Percentiles rank a stretch among this genome's conserved stretches.
Evolutionary conservation across 2,888 invertebrate genomes (phyloP).

Genomic region (Pseudolycoriella hygida): DNA sequence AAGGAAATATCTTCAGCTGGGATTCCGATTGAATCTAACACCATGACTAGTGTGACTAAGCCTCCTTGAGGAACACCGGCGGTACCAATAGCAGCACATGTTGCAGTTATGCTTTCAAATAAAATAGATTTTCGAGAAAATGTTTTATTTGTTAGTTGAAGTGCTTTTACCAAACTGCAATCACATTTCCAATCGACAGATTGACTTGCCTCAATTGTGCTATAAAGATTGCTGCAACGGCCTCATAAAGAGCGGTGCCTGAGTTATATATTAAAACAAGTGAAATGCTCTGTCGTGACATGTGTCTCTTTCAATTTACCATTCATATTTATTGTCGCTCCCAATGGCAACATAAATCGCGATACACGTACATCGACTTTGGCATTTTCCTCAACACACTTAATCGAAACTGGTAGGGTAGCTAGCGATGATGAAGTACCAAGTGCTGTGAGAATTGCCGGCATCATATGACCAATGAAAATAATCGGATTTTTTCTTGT

Average conservation of each 20-base stretch:
- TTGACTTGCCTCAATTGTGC: constrained; percentile 49
- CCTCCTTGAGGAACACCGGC: constrained; percentile 58
- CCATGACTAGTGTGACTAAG: constrained; percentile 63
- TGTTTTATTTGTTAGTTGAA: too few species aligned
- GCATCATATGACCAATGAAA: constrained; percentile 38
- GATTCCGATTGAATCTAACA: constrained; percentile 46
- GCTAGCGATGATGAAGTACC: constrained; percentile 62
- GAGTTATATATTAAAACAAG: too few species aligned
- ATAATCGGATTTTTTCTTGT: constrained; percentile 42
- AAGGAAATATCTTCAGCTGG: constrained; percentile 49
- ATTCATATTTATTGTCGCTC: constrained; percentile 71
- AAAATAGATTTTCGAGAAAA: not conserved
- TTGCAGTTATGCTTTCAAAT: constrained; percentile 48
- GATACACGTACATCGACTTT: constrained; percentile 45
- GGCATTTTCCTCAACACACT: constrained; percentile 32
- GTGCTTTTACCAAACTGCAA: constrained; percentile 43
- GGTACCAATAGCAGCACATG: constrained; percentile 63
- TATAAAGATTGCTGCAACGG: constrained; percentile 68
- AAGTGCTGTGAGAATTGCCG: constrained; percentile 53
- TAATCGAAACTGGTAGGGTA: constrained; percentile 57
- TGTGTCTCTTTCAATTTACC: too few species aligned
- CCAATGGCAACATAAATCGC: constrained; percentile 61
- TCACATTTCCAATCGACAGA: constrained; percentile 45
- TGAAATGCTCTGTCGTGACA: too few species aligned
- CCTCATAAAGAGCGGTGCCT: constrained; percentile 57